Evolutionary conservation across 2,888 invertebrate genomes (phyloP), one percentile per base, ranked within the genome.

Genomic region (Xanthorhoe designata): DNA sequence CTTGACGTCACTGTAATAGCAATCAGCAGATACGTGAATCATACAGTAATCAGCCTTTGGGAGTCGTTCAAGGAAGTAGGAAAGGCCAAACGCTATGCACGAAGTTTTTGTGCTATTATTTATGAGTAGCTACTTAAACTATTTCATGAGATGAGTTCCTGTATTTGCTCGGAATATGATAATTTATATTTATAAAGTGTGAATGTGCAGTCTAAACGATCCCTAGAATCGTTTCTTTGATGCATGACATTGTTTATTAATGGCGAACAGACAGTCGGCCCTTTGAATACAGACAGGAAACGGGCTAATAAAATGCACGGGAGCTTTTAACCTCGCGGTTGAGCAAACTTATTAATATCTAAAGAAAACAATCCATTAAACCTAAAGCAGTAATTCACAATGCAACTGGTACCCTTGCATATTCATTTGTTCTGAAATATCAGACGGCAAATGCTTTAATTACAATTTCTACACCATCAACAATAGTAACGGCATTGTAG

Each of bases 161-260:
- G 73, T 71, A 47, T 50, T 58, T 59, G 32, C 35, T 61, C 50
- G 15, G 61, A 66, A 64, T 59, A 64, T 64, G 64, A 4, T 18
- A 60, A 67, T 73, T 71, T 60, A 65, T 70, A 62, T 68, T 66
- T 63, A 62, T 61, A 64, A 59, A 70, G 68, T 60, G 19, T 56
- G 62, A 64, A 69, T 69, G 72, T 76, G 74, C 75, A 76, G 76
- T 75, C 77, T 76, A 79, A 83, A 80, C 69, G 75, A 75, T 87
- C 78, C 83, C 78, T 70, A 76, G 84, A 86, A 86, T 78, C 66
- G 70, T 67, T 73, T 73, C 85, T 88, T 90, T 89, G 85, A 90
- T 86, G 87, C 79, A 81, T 76, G 75, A 80, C 81, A 85, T 82
- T 88, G 84, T 87, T 85, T 85, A 87, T 85, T 85, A 85, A 88